Conservation (phyloP, 64 coral and sea anemone genomes). For the Actinia equina region DNA sequence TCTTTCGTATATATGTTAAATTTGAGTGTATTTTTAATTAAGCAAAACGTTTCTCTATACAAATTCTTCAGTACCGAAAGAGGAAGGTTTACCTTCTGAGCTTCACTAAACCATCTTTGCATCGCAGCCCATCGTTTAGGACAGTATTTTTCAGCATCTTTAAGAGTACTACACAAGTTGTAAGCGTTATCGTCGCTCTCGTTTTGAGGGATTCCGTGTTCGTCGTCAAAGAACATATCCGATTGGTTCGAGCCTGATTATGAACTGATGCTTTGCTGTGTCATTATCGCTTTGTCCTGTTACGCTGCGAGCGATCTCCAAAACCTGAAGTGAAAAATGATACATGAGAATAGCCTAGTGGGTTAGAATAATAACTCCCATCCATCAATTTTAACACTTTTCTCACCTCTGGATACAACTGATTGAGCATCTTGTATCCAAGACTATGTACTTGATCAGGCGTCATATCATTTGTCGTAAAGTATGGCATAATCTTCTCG, state of each 20-base stretch:
- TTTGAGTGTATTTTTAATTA: too few relatives aligned
- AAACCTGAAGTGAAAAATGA: constrained; percentile 2
- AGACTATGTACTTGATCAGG: constrained; percentile 52
- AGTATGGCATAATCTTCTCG: constrained; percentile 47
- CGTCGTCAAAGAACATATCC: constrained; percentile 66
- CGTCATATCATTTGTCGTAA: constrained; percentile 40
- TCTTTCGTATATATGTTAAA: too few relatives aligned
- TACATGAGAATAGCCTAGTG: too few relatives aligned
- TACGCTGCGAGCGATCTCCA: constrained; percentile 46
- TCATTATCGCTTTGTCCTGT: constrained; percentile 38
- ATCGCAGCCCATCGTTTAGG: constrained; percentile 75
- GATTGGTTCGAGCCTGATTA: constrained; percentile 66
- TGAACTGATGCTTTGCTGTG: constrained; percentile 56
- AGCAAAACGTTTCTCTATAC: too few relatives aligned
- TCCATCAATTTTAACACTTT: too few relatives aligned
- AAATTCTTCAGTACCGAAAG: too few relatives aligned
- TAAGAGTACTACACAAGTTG: constrained; percentile 28
- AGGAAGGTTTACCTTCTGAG: constrained; percentile 27
- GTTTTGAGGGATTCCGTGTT: constrained; percentile 45
- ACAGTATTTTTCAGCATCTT: constrained; percentile 72
- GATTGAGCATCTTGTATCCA: constrained; percentile 54
- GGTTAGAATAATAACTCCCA: too few relatives aligned
- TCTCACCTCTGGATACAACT: constrained; percentile 73
- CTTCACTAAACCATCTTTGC: constrained; percentile 73
- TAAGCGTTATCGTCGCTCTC: constrained; percentile 46